Evolutionary conservation across 2,113 vertebrate species (phyloP).

Genomic region (Rissa tridactyla): DNA sequence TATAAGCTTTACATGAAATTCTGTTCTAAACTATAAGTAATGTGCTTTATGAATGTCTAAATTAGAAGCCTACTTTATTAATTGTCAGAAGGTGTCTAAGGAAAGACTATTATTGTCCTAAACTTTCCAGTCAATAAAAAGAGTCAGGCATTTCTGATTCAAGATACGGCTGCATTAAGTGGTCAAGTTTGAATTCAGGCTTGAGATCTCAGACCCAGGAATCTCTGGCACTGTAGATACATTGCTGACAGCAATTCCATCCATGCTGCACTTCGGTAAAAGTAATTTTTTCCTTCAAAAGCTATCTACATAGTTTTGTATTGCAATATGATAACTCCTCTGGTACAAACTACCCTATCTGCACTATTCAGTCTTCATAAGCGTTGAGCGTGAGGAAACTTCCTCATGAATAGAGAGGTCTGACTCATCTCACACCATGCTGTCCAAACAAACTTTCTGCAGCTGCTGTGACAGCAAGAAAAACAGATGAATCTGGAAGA

Average conservation of each 20-base stretch:
- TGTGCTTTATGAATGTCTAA: neutral
- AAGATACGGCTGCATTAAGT: neutral
- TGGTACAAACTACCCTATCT: neutral
- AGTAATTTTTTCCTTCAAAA: neutral
- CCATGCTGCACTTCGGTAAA: neutral
- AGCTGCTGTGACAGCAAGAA: neutral
- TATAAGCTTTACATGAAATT: neutral
- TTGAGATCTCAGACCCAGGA: neutral
- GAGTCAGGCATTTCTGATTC: neutral
- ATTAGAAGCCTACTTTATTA: neutral
- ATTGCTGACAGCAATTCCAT: neutral
- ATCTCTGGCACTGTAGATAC: neutral
- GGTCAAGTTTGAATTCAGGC: neutral
- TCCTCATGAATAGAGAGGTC: neutral
- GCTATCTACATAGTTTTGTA: neutral
- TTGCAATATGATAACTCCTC: neutral
- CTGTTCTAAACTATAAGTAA: neutral
- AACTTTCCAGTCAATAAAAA: neutral
- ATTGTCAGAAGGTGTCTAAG: neutral
- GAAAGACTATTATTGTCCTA: neutral
- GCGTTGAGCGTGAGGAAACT: neutral
- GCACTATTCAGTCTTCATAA: neutral
- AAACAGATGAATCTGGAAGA: neutral
- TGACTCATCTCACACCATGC: neutral
- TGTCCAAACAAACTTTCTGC: neutral